phyloP scores from a whole-genome alignment of 64 coral and sea anemone genomes.

The Actinia equina region DNA sequence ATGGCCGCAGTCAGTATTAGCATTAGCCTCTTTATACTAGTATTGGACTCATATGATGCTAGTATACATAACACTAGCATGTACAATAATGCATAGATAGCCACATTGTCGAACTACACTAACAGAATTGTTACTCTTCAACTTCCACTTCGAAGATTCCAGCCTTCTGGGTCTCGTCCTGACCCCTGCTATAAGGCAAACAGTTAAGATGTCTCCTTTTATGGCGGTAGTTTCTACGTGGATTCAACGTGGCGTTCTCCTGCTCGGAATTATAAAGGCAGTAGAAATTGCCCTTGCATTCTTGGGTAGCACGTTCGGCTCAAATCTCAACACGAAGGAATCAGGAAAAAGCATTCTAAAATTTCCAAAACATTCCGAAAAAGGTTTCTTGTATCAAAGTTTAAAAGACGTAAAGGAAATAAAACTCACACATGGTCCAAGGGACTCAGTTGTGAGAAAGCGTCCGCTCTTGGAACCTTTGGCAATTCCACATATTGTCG shows the following conservation, averaged over 20 bases:
- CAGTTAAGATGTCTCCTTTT: not conserved
- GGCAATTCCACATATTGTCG: not conserved
- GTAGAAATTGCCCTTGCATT: not conserved
- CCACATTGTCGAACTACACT: no score
- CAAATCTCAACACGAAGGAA: not conserved
- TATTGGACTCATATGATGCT: no score
- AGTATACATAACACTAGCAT: no score
- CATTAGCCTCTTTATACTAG: no score
- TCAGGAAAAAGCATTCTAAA: not conserved
- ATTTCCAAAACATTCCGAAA: not conserved
- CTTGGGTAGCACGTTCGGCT: not conserved
- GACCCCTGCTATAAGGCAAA: no score
- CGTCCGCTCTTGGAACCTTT: not conserved
- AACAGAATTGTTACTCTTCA: no score
- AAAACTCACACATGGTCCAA: constrained; percentile 15
- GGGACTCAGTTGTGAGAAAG: constrained; percentile 13
- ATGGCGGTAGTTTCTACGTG: not conserved
- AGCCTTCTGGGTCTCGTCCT: no score
- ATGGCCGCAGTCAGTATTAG: no score
- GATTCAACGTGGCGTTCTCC: not conserved
- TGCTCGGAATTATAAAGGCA: not conserved
- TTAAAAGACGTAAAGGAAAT: not conserved
- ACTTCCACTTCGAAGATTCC: no score
- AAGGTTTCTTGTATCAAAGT: not conserved
- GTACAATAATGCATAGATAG: no score